Evolutionary conservation across 2,888 invertebrate species (phyloP).

Genomic region (Adelphocoris suturalis): DNA sequence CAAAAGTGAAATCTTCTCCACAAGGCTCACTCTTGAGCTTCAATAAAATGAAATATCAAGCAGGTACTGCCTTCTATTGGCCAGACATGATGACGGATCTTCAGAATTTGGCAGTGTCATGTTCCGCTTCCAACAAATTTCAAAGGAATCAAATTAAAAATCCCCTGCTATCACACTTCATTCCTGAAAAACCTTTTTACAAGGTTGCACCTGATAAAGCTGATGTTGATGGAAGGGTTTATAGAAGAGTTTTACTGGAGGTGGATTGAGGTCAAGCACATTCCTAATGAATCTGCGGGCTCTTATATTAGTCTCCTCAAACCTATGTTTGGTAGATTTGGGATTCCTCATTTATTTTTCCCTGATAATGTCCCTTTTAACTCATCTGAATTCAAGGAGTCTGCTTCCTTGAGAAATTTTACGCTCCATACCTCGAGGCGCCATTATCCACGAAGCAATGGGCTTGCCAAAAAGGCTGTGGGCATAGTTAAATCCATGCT

Average conservation of each 20-base stretch:
- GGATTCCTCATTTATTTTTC: neutral
- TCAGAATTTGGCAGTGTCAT: neutral
- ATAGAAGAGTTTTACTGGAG: neutral
- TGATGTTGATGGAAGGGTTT: neutral
- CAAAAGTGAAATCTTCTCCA: slow-evolving; percentile 2
- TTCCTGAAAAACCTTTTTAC: neutral
- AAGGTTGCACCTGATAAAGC: neutral
- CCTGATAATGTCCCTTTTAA: neutral
- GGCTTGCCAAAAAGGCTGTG: too few species aligned
- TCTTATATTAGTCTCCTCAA: neutral
- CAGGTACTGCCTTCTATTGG: slow-evolving; percentile 3
- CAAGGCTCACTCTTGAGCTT: neutral
- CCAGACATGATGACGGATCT: neutral
- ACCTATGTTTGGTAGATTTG: neutral
- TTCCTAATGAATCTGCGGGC: too few species aligned
- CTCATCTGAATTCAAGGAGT: slow-evolving; percentile 17
- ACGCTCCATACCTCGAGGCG: neutral
- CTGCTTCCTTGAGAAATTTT: neutral
- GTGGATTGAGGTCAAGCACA: neutral
- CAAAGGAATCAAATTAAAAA: neutral
- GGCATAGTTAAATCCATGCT: neutral
- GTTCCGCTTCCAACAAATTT: neutral
- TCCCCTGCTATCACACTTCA: neutral
- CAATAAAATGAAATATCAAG: neutral
- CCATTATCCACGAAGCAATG: neutral